Evolutionary conservation across 2,797 vertebrate species (phyloP), one percentile per base, ranked within the genome.

Genomic region (Mycteria americana): DNA sequence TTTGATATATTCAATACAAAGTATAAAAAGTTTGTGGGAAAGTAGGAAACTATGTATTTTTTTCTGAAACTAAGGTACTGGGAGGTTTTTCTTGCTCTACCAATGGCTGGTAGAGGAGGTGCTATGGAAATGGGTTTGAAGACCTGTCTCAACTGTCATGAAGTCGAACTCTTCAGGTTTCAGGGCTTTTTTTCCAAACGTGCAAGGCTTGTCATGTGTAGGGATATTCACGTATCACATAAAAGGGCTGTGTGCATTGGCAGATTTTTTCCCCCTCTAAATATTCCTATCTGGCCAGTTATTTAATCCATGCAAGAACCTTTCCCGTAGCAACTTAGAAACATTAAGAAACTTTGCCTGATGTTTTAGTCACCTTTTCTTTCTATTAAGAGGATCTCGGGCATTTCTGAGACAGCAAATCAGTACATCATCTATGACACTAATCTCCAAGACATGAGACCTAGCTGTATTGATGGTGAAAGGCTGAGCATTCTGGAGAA

Each of bases 361-460:
- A 63, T 39, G 31, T 41, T 80, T 90, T 74, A 70, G 23, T 81
- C 11, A 56, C 15, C 11, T 83, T 81, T 85, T 73, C 30, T 28
- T 87, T 69, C 48, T 60, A 17, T 46, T 75, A 72, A 78, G 19
- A 86, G 19, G 22, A 48, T 83, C 53, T 77, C 0, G 0, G 23
- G n/a, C 39, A 53, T 90, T 81, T 94, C 84, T 92, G 64, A 81
- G n/a, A 50, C 24, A 41, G 48, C 64, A 95, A 80, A 80, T 65
- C 41, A 19, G 22, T 83, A 46, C 8, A 15, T 76, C 22, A 53
- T 63, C 31, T 60, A 12, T 87, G 83, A 56, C 8, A 74, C 24
- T 56, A 45, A 28, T 45, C 13, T 81, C 30, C 5, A 6, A 85
- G n/a, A 78, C 18, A 10, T 23, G 17, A 72, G 27, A 27, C 88